Evolutionary conservation across 2,888 invertebrate genomes (phyloP).

Genomic region (Tipula lateralis): DNA sequence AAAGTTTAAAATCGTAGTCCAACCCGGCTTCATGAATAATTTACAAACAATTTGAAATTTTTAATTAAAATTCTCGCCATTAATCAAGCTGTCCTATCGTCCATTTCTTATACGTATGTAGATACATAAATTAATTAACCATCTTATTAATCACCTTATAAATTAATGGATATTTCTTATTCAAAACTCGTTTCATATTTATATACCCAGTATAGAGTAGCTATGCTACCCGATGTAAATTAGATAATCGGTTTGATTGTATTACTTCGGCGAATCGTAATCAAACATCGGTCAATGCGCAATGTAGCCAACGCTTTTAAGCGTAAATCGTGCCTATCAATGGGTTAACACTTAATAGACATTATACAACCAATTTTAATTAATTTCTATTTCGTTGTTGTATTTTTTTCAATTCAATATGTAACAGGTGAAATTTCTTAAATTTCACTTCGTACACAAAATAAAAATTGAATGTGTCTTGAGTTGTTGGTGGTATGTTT

Average conservation of each 20-base stretch:
- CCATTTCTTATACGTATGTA: background rate
- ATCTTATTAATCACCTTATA: background rate
- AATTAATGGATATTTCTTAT: background rate
- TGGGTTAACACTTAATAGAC: background rate
- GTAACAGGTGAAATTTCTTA: conserved; percentile 19
- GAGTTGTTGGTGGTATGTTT: background rate
- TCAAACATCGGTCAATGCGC: background rate
- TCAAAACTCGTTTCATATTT: background rate
- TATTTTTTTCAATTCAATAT: background rate
- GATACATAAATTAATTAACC: background rate
- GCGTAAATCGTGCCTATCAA: background rate
- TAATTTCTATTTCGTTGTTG: background rate
- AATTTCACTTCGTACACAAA: background rate
- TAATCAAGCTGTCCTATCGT: background rate
- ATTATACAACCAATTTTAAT: background rate
- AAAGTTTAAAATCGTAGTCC: background rate
- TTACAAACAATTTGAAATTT: background rate
- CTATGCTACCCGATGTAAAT: background rate
- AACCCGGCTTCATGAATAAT: background rate
- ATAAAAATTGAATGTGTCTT: background rate
- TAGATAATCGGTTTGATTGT: background rate
- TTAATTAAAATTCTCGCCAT: background rate
- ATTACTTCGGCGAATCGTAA: background rate
- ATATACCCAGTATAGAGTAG: too few relatives aligned
- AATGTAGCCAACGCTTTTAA: too few relatives aligned